These are phyloP conservation scores for Typhlomys cinereus DNA, from an alignment of 2,113 vertebrate species.

Conservation along the genomic window DNA sequence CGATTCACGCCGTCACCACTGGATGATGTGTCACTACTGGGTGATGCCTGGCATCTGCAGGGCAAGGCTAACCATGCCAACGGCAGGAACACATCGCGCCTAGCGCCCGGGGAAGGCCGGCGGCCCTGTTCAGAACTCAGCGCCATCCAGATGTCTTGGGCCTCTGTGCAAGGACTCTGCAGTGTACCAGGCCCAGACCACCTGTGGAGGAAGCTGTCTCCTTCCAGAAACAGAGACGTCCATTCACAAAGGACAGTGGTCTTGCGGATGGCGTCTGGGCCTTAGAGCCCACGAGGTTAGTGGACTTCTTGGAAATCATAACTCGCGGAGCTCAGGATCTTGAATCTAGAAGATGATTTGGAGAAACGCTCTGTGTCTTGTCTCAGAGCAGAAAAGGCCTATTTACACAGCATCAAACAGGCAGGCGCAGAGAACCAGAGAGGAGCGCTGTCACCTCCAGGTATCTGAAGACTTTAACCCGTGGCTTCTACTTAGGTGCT, in stretches of 20 bases:
- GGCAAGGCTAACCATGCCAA: background rate
- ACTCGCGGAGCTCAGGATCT: background rate
- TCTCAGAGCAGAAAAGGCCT: background rate
- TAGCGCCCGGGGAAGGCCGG: background rate
- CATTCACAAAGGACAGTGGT: background rate
- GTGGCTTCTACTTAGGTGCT: background rate
- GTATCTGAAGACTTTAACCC: background rate
- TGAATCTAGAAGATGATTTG: background rate
- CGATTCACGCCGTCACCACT: background rate
- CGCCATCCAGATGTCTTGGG: background rate
- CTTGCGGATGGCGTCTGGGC: background rate
- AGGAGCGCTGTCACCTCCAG: background rate
- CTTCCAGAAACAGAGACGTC: constrained; percentile 33
- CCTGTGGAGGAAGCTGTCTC: background rate
- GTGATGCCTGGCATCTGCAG: background rate
- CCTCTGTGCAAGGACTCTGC: background rate
- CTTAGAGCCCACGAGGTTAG: background rate
- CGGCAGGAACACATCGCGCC: background rate
- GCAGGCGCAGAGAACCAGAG: background rate
- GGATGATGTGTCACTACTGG: rapidly evolving
- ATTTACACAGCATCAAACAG: background rate
- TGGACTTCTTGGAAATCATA: background rate
- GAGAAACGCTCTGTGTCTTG: background rate
- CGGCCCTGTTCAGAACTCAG: background rate
- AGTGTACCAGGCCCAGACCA: background rate